Conservation (phyloP, 2,888 invertebrate species). For the Agrochola lychnidis region DNA sequence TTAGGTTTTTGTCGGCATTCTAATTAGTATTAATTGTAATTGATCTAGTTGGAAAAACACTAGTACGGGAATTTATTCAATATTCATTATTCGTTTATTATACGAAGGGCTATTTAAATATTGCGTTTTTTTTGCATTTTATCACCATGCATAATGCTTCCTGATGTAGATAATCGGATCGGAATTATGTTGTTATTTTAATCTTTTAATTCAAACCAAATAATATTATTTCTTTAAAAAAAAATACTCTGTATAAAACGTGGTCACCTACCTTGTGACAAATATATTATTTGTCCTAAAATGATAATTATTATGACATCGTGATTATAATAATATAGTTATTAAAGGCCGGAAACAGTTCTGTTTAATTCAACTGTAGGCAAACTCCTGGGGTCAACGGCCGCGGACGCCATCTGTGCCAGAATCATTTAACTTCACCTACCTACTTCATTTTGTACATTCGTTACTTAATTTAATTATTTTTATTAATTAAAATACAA, state of each 20-base stretch:
- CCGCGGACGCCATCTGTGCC: slow-evolving; percentile 76
- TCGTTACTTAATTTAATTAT: slow-evolving; percentile 23
- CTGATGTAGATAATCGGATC: slow-evolving; percentile 9
- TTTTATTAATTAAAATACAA: slow-evolving; percentile 13
- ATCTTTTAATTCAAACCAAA: not conserved
- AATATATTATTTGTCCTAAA: not conserved
- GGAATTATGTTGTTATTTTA: not conserved
- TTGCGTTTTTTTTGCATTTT: slow-evolving; percentile 41
- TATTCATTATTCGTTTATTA: slow-evolving; percentile 55
- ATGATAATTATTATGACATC: slow-evolving; percentile 15
- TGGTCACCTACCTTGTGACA: not conserved
- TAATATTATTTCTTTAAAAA: not conserved
- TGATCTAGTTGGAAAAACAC: slow-evolving; percentile 56
- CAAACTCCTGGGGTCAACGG: slow-evolving; percentile 72
- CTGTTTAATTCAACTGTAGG: slow-evolving; percentile 55
- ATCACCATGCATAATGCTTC: slow-evolving; percentile 10
- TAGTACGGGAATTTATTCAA: slow-evolving; percentile 42
- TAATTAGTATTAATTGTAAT: slow-evolving; percentile 64
- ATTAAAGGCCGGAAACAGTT: slow-evolving; percentile 43
- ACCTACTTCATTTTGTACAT: slow-evolving; percentile 30
- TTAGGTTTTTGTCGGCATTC: slow-evolving; percentile 63
- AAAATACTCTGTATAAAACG: no score
- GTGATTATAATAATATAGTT: slow-evolving; percentile 22
- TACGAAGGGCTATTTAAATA: slow-evolving; percentile 53
- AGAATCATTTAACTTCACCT: slow-evolving; percentile 55